phyloP scores from a whole-genome alignment of 2,888 invertebrate species.

The Falcaria lacertinaria region DNA sequence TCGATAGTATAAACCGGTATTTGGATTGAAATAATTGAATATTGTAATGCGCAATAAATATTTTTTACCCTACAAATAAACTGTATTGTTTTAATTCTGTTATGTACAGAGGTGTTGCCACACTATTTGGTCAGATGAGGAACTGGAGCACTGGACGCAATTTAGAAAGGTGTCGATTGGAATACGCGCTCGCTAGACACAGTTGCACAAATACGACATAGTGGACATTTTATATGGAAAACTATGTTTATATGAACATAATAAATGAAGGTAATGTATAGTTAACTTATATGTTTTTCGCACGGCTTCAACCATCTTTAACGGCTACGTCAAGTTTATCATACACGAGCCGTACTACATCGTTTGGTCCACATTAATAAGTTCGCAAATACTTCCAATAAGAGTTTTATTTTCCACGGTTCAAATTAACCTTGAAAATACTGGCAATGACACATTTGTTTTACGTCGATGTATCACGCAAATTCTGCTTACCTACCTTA shows the following conservation, averaged over 20 bases:
- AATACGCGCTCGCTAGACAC: constrained; percentile 1
- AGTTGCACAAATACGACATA: constrained; percentile 3
- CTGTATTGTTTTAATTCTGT: constrained; percentile 25
- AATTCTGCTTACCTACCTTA: not conserved
- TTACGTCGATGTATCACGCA: not conserved
- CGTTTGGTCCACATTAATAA: too few relatives aligned
- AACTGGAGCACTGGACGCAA: constrained; percentile 25
- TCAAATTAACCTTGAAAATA: not conserved
- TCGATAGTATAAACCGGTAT: constrained; percentile 9
- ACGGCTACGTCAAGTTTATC: too few relatives aligned
- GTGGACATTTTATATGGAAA: not conserved
- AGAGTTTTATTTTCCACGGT: not conserved
- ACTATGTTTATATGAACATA: too few relatives aligned
- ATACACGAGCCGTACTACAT: too few relatives aligned
- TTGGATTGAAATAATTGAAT: constrained; percentile 29
- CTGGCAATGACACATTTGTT: not conserved
- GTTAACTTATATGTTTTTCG: not conserved
- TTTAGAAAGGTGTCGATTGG: constrained; percentile 34
- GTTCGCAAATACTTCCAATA: not conserved
- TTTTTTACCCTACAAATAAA: constrained; percentile 9
- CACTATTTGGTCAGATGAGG: constrained; percentile 28
- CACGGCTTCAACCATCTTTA: not conserved
- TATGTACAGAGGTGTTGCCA: constrained; percentile 19
- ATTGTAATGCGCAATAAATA: constrained; percentile 15
- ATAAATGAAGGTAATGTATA: too few relatives aligned